phyloP scores from a whole-genome alignment of 2,113 vertebrate genomes.

The Panurus biarmicus region DNA sequence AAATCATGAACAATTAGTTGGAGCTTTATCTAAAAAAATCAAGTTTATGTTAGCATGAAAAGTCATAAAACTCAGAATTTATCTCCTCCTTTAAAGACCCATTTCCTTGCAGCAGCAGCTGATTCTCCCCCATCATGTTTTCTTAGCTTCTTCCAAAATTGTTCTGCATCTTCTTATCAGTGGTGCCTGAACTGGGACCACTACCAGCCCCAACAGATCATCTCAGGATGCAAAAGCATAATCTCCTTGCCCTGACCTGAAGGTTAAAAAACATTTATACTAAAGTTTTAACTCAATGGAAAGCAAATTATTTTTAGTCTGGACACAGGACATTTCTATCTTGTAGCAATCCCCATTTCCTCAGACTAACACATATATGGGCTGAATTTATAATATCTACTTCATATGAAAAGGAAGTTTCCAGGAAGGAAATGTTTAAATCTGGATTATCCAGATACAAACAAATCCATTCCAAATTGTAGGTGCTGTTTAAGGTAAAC shows the following conservation, averaged over 20 bases:
- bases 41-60: neutral
- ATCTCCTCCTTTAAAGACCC: neutral
- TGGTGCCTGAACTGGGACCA: neutral
- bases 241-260: neutral
- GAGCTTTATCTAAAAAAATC: neutral
- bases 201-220: neutral
- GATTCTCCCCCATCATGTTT: neutral
- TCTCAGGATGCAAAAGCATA: neutral
- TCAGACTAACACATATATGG: neutral
- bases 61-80: neutral
- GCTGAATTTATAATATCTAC: neutral
- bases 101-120: neutral
- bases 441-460: neutral
- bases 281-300: neutral
- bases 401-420: neutral
- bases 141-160: neutral
- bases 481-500: neutral
- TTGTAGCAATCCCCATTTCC: neutral
- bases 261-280: neutral
- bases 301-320: neutral
- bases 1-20: neutral
- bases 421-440: neutral
- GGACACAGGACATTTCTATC: neutral
- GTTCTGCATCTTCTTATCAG: neutral
- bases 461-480: neutral